Evolutionary conservation across 2,888 invertebrate species (phyloP).

Genomic region (Abrostola triplasia): DNA sequence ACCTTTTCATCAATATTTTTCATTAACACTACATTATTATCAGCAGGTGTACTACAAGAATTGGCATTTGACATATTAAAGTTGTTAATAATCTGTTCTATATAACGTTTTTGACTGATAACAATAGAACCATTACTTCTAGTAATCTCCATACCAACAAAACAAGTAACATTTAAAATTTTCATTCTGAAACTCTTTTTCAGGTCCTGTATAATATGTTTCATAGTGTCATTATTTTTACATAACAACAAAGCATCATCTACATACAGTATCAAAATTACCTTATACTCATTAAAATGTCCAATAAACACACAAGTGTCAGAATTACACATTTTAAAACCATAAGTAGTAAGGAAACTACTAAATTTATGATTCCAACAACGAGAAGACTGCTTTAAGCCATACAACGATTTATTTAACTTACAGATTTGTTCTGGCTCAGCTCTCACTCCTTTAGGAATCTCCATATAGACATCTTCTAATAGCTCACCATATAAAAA

Average conservation of each 20-base stretch:
- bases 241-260: slow-evolving; percentile 43
- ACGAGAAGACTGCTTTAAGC: slow-evolving; percentile 52
- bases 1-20: neutral
- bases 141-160: slow-evolving; percentile 53
- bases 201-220: slow-evolving; percentile 35
- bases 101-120: slow-evolving; percentile 45
- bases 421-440: slow-evolving; percentile 27
- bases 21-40: slow-evolving; percentile 19
- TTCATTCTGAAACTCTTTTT: slow-evolving; percentile 52
- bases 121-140: slow-evolving; percentile 32
- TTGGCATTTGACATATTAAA: slow-evolving; percentile 51
- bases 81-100: slow-evolving; percentile 46
- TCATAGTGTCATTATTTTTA: slow-evolving; percentile 22
- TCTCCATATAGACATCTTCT: neutral
- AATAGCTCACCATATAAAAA: slow-evolving; percentile 3
- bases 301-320: slow-evolving; percentile 54
- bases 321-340: slow-evolving; percentile 43
- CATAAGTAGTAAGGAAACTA: slow-evolving; percentile 41
- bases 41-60: slow-evolving; percentile 28
- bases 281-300: slow-evolving; percentile 36
- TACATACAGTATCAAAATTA: slow-evolving; percentile 55
- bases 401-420: slow-evolving; percentile 52
- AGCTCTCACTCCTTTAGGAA: neutral
- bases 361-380: slow-evolving; percentile 52
- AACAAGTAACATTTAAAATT: slow-evolving; percentile 40